Conservation (phyloP, 2,113 vertebrate species). For the Salvelinus sp. region DNA sequence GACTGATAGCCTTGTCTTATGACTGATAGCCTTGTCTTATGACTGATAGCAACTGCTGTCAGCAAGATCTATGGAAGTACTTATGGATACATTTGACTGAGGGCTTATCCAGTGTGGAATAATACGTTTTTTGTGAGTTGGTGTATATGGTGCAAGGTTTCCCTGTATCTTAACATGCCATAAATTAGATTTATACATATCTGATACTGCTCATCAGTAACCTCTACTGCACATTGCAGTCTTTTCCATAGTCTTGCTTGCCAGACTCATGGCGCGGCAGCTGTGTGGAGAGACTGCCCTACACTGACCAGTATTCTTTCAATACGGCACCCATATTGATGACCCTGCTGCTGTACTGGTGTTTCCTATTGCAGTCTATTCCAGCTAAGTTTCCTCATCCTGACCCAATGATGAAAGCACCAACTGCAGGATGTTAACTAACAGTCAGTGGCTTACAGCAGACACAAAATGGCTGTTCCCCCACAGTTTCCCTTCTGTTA, state of each 20-base stretch:
- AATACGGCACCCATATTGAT: no score
- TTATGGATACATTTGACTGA: background rate
- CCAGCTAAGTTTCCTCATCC: no score
- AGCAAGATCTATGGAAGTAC: background rate
- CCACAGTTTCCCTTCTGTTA: slow-evolving; percentile 43
- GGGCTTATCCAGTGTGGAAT: background rate
- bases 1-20: no score
- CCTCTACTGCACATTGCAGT: no score
- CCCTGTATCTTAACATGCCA: slow-evolving; percentile 10
- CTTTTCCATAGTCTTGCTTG: no score
- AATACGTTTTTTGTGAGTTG: slow-evolving; percentile 23
- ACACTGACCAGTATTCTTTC: no score
- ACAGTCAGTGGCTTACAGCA: slow-evolving; percentile 31
- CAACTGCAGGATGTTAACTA: slow-evolving; percentile 25
- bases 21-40: no score
- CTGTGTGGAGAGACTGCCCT: no score
- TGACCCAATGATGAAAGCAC: slow-evolving; percentile 31
- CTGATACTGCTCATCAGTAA: no score
- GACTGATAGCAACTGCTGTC: background rate
- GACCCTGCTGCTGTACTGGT: no score
- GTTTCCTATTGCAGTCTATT: no score
- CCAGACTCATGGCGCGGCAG: no score
- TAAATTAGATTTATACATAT: background rate
- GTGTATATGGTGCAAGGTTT: slow-evolving; percentile 10
- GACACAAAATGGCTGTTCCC: slow-evolving; percentile 35